Conservation (phyloP, 37 sponge, comb jelly and placozoan genomes). For the Geodia barretti region DNA sequence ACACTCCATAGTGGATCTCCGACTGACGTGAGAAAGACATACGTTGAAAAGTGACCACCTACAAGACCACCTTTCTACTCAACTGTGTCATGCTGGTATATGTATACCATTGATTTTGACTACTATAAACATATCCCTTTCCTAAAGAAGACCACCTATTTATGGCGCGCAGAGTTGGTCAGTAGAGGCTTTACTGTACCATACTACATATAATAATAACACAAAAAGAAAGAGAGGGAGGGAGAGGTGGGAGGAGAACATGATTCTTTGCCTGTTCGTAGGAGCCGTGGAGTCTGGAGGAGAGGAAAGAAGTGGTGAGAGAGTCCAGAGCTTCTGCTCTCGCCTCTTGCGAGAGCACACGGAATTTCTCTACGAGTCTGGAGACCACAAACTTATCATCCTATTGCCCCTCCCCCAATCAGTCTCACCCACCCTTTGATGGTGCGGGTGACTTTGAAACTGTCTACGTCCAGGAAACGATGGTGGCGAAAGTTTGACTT, state of each 20-base stretch:
- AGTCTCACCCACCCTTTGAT: constrained; percentile 49
- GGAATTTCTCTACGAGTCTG: constrained; percentile 61
- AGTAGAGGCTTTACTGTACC: too few relatives aligned
- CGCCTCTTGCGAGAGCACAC: constrained; percentile 47
- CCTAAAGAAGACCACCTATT: too few relatives aligned
- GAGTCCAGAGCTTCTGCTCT: constrained; percentile 45
- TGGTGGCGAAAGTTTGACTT: constrained; percentile 72
- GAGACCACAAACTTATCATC: too few relatives aligned
- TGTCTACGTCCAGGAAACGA: constrained; percentile 63
- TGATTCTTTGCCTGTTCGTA: constrained; percentile 18
- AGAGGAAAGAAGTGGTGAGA: constrained; percentile 34
- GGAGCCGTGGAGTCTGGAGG: constrained; percentile 6
- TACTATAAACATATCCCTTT: too few relatives aligned
- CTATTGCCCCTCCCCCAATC: too few relatives aligned
- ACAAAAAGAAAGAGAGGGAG: not conserved
- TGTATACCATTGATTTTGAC: too few relatives aligned
- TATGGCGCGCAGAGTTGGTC: too few relatives aligned
- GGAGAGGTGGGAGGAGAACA: not conserved
- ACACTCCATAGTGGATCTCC: constrained; percentile 57
- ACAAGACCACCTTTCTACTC: too few relatives aligned
- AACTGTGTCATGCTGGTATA: too few relatives aligned
- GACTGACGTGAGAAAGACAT: constrained; percentile 17
- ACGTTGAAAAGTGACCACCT: too few relatives aligned
- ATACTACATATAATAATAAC: too few relatives aligned
- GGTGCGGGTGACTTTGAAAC: constrained; percentile 24